Evolutionary conservation across 2,113 vertebrate genomes (phyloP).

Genomic region (Tiliqua scincoides): DNA sequence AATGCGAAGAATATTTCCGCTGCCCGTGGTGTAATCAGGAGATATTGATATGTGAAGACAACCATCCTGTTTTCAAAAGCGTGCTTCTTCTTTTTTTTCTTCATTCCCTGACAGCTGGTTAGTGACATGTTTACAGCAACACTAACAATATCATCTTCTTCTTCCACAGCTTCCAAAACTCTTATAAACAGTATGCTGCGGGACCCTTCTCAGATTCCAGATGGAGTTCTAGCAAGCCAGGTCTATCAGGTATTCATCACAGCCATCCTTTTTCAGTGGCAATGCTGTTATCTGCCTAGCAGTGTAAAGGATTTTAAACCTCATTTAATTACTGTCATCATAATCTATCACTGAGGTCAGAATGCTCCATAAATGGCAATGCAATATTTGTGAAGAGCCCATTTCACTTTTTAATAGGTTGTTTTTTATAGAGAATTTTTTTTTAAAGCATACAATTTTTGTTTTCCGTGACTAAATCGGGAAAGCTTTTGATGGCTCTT

Average conservation of each 20-base stretch:
- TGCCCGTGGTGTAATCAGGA: slow-evolving; percentile 18
- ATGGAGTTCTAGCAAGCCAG: slow-evolving; percentile 90
- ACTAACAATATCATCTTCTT: slow-evolving; percentile 67
- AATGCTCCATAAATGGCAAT: slow-evolving; percentile 76
- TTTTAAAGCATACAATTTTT: slow-evolving; percentile 75
- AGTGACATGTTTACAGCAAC: slow-evolving; percentile 62
- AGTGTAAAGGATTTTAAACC: slow-evolving; percentile 80
- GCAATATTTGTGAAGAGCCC: slow-evolving; percentile 76
- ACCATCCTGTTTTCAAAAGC: slow-evolving; percentile 45
- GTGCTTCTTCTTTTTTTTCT: slow-evolving; percentile 28
- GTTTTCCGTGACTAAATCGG: slow-evolving; percentile 79
- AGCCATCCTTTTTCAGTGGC: slow-evolving; percentile 70
- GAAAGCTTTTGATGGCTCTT: slow-evolving; percentile 68
- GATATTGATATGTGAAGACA: neutral
- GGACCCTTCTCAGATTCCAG: slow-evolving; percentile 93
- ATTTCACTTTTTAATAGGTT: slow-evolving; percentile 81
- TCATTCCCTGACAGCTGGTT: slow-evolving; percentile 37
- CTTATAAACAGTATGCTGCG: slow-evolving; percentile 92
- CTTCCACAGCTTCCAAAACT: slow-evolving; percentile 86
- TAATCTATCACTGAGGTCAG: slow-evolving; percentile 82
- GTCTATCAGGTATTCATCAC: slow-evolving; percentile 91
- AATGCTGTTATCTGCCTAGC: slow-evolving; percentile 73
- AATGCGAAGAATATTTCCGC: neutral
- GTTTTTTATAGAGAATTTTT: slow-evolving; percentile 77
- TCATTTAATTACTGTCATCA: slow-evolving; percentile 85